Percentiles rank a stretch among this genome's conserved stretches.
These are phyloP conservation scores for Achatina immaculata DNA, from an alignment of 1,140 invertebrate genomes.

Conservation along the genomic window DNA sequence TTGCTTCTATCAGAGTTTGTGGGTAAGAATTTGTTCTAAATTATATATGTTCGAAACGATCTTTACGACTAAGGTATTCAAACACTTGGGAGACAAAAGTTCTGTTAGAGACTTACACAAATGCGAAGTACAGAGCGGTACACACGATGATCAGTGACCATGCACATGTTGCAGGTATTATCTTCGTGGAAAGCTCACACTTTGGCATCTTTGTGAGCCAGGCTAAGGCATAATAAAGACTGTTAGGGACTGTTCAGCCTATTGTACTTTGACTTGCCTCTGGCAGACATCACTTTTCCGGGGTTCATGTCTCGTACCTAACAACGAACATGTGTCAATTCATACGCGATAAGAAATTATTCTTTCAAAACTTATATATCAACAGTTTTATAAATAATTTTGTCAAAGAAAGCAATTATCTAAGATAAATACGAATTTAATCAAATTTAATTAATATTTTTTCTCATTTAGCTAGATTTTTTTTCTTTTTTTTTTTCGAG, in stretches of 20 bases:
- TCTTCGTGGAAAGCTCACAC: conserved; percentile 64
- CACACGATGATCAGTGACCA: conserved; percentile 92
- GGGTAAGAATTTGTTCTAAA: too few species aligned
- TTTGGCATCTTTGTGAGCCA: conserved; percentile 52
- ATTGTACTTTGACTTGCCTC: background rate
- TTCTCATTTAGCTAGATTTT: background rate
- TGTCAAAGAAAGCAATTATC: background rate
- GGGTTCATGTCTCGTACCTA: conserved; percentile 32
- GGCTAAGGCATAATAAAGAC: conserved; percentile 35
- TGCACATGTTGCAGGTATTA: conserved; percentile 93
- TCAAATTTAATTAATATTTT: background rate
- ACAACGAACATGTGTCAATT: conserved; percentile 22
- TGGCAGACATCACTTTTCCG: conserved; percentile 23
- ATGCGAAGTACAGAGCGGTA: conserved; percentile 94
- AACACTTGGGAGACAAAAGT: too few species aligned
- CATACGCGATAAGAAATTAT: conserved; percentile 18
- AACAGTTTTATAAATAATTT: background rate
- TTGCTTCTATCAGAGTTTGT: too few species aligned
- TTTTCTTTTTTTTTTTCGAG: background rate
- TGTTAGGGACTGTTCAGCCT: conserved; percentile 1
- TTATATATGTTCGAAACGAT: too few species aligned
- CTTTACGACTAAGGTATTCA: too few species aligned
- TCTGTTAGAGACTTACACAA: conserved; percentile 93
- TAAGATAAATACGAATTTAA: too few species aligned
- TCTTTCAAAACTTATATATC: background rate